Evolutionary conservation across 2,113 vertebrate species (phyloP).

Genomic region (Prionailurus bengalensis): DNA sequence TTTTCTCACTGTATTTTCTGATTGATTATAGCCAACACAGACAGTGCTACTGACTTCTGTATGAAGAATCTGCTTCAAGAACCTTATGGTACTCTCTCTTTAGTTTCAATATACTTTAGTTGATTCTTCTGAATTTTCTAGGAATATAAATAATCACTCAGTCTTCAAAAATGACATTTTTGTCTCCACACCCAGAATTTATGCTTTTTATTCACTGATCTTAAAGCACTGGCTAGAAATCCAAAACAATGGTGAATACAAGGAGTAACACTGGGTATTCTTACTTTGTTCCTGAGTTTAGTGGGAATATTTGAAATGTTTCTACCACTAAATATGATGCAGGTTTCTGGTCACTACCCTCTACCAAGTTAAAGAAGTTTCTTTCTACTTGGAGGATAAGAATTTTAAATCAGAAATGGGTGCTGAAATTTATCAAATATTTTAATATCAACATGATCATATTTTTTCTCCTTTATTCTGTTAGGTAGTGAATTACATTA

Average conservation of each 20-base stretch:
- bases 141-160: neutral
- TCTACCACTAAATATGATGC: neutral
- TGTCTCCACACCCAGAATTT: neutral
- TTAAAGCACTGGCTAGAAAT: neutral
- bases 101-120: neutral
- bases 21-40: neutral
- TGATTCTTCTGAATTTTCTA: conserved; percentile 26
- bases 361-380: neutral
- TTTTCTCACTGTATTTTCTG: neutral
- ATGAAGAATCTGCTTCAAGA: neutral
- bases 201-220: neutral
- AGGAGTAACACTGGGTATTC: neutral
- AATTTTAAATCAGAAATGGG: conserved; percentile 23
- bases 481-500: conserved; percentile 3
- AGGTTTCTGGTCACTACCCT: neutral
- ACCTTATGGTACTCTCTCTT: neutral
- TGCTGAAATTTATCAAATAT: neutral
- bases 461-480: neutral
- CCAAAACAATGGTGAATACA: neutral
- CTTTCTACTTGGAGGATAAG: neutral
- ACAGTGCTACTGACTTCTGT: neutral
- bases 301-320: conserved; percentile 4
- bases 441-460: neutral
- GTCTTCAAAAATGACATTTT: conserved; percentile 4
- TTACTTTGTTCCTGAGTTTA: neutral